Conservation (phyloP, 2,888 invertebrate species). For the Drosophila nigricruria region DNA sequence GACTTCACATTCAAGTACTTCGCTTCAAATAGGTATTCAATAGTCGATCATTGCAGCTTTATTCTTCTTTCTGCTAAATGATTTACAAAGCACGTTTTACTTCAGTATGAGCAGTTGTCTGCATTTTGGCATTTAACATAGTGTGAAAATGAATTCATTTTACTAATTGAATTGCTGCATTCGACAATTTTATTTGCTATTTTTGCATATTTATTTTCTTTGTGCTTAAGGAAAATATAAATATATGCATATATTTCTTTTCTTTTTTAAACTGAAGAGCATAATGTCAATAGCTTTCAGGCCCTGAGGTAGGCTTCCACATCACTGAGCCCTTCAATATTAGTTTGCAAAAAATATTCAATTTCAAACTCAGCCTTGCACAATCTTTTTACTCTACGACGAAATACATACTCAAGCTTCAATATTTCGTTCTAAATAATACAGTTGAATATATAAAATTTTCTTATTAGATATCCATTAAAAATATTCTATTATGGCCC, state of each 20-base stretch:
- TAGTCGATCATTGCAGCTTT: not conserved
- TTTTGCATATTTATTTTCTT: not conserved
- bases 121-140: conserved; percentile 62
- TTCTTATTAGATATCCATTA: not conserved
- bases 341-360: too few relatives aligned
- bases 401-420: too few relatives aligned
- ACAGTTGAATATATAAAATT: not conserved
- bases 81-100: conserved; percentile 29
- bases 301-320: not conserved
- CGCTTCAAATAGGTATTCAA: not conserved
- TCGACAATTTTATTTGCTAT: conserved; percentile 45
- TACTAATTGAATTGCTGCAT: conserved; percentile 64
- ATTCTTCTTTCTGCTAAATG: not conserved
- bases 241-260: not conserved
- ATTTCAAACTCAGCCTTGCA: not conserved
- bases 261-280: not conserved
- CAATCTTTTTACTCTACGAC: not conserved
- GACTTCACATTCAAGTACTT: not conserved
- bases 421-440: not conserved
- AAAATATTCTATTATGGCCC: not conserved
- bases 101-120: conserved; percentile 32
- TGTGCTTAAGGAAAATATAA: conserved; percentile 1
- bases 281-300: not conserved
- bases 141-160: conserved; percentile 70
- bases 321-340: not conserved